phyloP scores from a whole-genome alignment of 2,888 invertebrate species.

The Tenthredo amoena region DNA sequence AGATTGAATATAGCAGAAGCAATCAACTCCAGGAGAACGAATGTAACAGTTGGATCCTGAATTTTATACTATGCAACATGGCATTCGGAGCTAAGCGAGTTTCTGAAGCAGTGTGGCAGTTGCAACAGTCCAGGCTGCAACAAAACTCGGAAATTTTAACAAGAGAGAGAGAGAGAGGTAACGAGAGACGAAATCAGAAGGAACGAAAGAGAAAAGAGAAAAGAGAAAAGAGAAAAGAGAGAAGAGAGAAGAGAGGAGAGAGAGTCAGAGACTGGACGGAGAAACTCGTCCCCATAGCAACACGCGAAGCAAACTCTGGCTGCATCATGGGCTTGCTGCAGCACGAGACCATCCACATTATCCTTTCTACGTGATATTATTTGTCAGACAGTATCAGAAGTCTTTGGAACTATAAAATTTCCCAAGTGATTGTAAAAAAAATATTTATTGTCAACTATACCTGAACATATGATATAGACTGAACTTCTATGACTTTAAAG shows the following conservation, averaged over 20 bases:
- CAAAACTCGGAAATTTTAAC: slow-evolving; percentile 30
- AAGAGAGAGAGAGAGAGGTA: slow-evolving; percentile 8
- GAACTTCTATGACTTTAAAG: not conserved
- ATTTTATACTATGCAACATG: not conserved
- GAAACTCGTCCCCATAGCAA: slow-evolving; percentile 61
- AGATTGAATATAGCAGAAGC: not conserved
- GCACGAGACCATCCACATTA: not conserved
- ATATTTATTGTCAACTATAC: too few relatives aligned
- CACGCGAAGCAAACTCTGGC: slow-evolving; percentile 55
- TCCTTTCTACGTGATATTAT: not conserved
- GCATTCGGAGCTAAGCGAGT: not conserved
- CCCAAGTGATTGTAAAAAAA: too few relatives aligned
- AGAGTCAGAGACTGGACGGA: slow-evolving; percentile 52
- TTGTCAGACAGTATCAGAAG: not conserved
- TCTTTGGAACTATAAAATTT: not conserved
- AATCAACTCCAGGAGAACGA: not conserved
- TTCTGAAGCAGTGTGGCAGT: slow-evolving; percentile 2
- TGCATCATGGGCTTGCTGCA: slow-evolving; percentile 39
- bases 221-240: not conserved
- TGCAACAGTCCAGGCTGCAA: slow-evolving; percentile 12
- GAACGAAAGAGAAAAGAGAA: slow-evolving; percentile 7
- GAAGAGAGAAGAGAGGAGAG: not conserved
- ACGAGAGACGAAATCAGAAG: slow-evolving; percentile 1
- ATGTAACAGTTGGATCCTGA: not conserved
- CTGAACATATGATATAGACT: too few relatives aligned